These are phyloP conservation scores for Montipora efflorescens DNA, from an alignment of 64 coral and sea anemone species.

Conservation along the genomic window DNA sequence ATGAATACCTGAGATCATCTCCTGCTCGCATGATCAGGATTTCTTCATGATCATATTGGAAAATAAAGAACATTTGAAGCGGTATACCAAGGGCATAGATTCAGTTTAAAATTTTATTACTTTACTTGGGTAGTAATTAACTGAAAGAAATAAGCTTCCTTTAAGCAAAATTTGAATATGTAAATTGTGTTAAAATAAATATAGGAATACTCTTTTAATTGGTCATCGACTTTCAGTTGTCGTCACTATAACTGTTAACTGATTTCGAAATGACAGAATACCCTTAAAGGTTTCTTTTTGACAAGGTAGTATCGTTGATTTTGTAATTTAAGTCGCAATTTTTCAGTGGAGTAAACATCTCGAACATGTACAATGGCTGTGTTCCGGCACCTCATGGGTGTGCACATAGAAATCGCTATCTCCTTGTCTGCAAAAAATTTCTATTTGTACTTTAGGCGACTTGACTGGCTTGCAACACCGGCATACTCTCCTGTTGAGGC, in stretches of 20 bases:
- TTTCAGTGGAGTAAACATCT: constrained; percentile 24
- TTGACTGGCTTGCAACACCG: constrained; percentile 70
- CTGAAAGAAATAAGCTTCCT: too few relatives aligned
- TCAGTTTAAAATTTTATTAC: too few relatives aligned
- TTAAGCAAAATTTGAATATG: too few relatives aligned
- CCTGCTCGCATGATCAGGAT: too few relatives aligned
- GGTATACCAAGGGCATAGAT: too few relatives aligned
- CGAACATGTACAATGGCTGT: constrained; percentile 60
- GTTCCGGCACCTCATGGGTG: constrained; percentile 50
- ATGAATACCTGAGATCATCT: too few relatives aligned
- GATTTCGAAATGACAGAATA: not conserved
- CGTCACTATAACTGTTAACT: not conserved
- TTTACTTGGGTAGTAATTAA: too few relatives aligned
- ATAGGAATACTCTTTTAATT: too few relatives aligned
- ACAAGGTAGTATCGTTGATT: not conserved
- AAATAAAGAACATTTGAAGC: too few relatives aligned
- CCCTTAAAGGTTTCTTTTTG: not conserved
- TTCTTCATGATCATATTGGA: too few relatives aligned
- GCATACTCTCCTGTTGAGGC: constrained; percentile 16
- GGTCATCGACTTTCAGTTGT: too few relatives aligned
- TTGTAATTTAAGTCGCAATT: not conserved
- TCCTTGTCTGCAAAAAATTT: constrained; percentile 2
- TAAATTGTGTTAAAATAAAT: too few relatives aligned
- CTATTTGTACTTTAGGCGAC: constrained; percentile 14
- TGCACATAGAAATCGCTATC: not conserved